These are phyloP conservation scores for Eupeodes latifasciatus DNA, from an alignment of 2,888 invertebrate species.

Conservation along the genomic window DNA sequence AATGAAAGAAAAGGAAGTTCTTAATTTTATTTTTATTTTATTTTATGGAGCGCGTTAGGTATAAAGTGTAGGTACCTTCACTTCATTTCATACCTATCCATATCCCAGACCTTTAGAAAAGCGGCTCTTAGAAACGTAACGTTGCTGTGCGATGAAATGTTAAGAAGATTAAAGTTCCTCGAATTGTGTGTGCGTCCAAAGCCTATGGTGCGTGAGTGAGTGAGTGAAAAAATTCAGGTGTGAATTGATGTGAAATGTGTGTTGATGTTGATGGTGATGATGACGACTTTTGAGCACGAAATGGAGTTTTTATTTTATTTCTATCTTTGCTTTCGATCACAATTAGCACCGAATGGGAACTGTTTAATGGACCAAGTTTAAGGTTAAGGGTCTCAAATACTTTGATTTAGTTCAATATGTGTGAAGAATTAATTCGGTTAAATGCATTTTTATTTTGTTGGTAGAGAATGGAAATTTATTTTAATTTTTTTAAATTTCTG, in stretches of 20 bases:
- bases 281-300: conserved; percentile 43
- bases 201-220: background rate
- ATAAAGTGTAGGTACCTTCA: conserved; percentile 4
- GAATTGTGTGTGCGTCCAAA: conserved; percentile 1
- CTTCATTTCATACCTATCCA: too few relatives aligned
- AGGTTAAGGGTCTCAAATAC: conserved; percentile 19
- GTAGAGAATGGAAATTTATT: background rate
- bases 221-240: conserved; percentile 59
- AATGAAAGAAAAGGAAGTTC: conserved; percentile 56
- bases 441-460: background rate
- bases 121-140: conserved; percentile 31
- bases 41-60: conserved; percentile 43
- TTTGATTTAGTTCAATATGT: conserved; percentile 37
- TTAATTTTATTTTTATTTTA: background rate
- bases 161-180: conserved; percentile 62
- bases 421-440: conserved; percentile 32
- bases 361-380: conserved; percentile 5
- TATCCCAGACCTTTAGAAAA: conserved; percentile 1
- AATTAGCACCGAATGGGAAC: conserved; percentile 19
- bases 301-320: conserved; percentile 4
- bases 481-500: background rate
- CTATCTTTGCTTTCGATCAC: background rate
- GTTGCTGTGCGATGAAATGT: conserved; percentile 52
- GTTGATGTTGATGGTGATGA: conserved; percentile 25
- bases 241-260: conserved; percentile 14